Evolutionary conservation across 2,113 vertebrate genomes (phyloP).

Genomic region (Saimiri boliviensis): DNA sequence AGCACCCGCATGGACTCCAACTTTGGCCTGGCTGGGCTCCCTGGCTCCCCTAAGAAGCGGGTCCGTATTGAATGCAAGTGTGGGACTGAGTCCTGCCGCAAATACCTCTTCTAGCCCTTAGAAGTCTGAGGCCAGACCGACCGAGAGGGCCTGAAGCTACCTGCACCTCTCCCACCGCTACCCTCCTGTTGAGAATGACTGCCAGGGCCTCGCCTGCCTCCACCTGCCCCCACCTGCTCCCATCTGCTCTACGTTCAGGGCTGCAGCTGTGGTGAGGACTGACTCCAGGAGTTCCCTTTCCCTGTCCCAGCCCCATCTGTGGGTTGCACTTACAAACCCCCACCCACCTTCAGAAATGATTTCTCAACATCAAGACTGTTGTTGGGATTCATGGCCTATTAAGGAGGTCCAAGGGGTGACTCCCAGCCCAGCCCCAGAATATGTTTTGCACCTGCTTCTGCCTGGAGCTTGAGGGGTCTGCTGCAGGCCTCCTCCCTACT

Average conservation of each 20-base stretch:
- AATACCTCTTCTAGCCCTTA: constrained; percentile 89
- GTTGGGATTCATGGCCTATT: neutral
- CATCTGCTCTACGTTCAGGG: neutral
- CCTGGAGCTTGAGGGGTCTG: constrained; percentile 45
- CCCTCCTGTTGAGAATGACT: constrained; percentile 59
- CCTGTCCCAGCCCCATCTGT: neutral
- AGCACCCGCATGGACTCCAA: constrained; percentile 94
- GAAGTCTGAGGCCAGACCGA: constrained; percentile 64
- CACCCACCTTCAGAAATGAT: constrained; percentile 34
- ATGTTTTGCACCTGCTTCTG: constrained; percentile 49
- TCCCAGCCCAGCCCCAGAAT: neutral
- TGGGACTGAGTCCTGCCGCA: constrained; percentile 89
- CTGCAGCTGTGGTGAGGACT: neutral
- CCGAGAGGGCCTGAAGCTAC: constrained; percentile 26
- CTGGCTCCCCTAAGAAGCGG: constrained; percentile 90
- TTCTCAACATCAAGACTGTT: neutral
- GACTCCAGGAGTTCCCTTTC: constrained; percentile 44
- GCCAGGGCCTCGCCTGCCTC: constrained; percentile 54
- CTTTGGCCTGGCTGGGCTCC: constrained; percentile 87
- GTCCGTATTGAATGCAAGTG: constrained; percentile 93
- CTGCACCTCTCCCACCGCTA: constrained; percentile 6
- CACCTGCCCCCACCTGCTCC: neutral
- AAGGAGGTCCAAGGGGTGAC: neutral
- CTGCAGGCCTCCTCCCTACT: neutral
- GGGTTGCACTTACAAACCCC: constrained; percentile 69